Evolutionary conservation across 2,113 vertebrate species (phyloP).

Genomic region (Varanus komodoensis): DNA sequence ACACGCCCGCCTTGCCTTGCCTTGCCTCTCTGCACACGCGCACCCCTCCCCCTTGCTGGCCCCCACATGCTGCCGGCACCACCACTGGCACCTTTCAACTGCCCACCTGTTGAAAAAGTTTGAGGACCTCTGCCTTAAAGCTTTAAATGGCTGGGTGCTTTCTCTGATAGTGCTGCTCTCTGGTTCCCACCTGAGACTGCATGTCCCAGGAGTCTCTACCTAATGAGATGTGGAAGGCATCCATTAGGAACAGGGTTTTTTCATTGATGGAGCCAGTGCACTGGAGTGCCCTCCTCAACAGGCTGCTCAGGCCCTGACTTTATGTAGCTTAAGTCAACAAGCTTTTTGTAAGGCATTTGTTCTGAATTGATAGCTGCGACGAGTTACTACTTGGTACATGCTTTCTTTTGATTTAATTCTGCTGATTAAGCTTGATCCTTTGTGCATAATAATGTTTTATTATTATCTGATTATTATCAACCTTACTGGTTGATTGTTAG

Average conservation of each 20-base stretch:
- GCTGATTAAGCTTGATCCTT: background rate
- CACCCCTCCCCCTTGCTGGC: too few species aligned
- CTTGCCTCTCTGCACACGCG: too few species aligned
- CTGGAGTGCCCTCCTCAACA: background rate
- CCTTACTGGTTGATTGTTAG: background rate
- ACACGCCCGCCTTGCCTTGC: too few species aligned
- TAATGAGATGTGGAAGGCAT: background rate
- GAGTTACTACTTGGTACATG: background rate
- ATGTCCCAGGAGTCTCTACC: background rate
- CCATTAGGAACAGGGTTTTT: background rate
- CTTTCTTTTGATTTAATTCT: background rate
- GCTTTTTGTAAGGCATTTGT: background rate
- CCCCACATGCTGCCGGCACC: too few species aligned
- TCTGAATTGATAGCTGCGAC: background rate
- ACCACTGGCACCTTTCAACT: too few species aligned
- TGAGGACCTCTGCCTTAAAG: background rate
- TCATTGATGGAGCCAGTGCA: background rate
- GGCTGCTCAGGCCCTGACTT: background rate
- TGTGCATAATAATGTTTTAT: background rate
- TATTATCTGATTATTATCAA: background rate
- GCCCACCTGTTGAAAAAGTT: too few species aligned
- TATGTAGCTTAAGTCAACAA: background rate
- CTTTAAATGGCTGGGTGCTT: too few species aligned
- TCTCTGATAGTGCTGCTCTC: background rate
- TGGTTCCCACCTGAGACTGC: background rate